phyloP scores from a whole-genome alignment of 1,140 invertebrate species.

The Psix sp. region DNA sequence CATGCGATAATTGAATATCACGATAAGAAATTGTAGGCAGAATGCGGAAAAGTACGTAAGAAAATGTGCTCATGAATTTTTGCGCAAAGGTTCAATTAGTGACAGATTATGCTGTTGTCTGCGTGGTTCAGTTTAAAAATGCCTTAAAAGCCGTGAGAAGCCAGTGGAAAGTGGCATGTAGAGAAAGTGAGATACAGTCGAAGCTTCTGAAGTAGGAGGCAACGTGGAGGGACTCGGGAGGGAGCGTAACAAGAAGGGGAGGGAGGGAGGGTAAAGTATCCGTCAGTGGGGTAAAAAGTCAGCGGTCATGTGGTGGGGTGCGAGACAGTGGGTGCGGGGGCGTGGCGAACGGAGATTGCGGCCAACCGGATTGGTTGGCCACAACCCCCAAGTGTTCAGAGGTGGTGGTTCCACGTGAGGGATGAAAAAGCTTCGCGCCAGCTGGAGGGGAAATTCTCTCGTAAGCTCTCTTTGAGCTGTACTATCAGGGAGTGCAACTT shows the following conservation, averaged over 20 bases:
- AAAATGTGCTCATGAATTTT: conserved; percentile 19
- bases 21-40: too few relatives aligned
- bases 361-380: conserved; percentile 71
- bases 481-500: conserved; percentile 68
- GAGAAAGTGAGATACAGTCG: conserved; percentile 54
- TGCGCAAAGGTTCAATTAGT: conserved; percentile 71
- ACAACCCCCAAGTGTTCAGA: conserved; percentile 55
- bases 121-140: conserved; percentile 73
- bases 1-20: conserved; percentile 1
- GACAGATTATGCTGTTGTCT: conserved; percentile 75
- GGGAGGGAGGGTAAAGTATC: conserved; percentile 40
- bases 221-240: too few relatives aligned
- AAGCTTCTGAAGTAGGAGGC: conserved; percentile 36
- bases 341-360: conserved; percentile 71
- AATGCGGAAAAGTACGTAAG: conserved; percentile 11
- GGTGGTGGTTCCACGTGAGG: conserved; percentile 59
- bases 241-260: conserved; percentile 12
- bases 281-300: conserved; percentile 61
- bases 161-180: conserved; percentile 59
- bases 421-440: conserved; percentile 68
- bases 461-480: conserved; percentile 73
- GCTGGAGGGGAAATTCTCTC: conserved; percentile 71
- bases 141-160: conserved; percentile 72
- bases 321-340: conserved; percentile 71
- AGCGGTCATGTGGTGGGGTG: conserved; percentile 41